Evolutionary conservation across 2,888 invertebrate species (phyloP).

Genomic region (Cancer borealis): DNA sequence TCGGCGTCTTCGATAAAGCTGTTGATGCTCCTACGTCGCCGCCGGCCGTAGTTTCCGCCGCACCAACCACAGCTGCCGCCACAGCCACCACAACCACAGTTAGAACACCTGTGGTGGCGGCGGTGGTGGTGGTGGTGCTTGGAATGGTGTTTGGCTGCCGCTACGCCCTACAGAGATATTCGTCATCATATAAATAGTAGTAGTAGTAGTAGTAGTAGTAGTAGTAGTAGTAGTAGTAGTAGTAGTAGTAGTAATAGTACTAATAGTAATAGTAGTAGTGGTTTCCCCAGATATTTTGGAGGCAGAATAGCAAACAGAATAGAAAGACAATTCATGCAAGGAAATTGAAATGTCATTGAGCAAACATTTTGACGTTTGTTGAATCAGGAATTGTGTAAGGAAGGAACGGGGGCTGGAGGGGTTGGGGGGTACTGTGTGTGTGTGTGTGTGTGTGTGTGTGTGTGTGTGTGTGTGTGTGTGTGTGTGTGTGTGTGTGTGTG

Average conservation of each 20-base stretch:
- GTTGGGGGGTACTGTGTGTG: background rate
- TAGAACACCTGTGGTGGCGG: conserved; percentile 48
- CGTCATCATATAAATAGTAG: background rate
- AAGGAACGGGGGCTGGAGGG: background rate
- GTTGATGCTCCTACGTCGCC: conserved; percentile 51
- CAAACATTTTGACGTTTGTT: background rate
- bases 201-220: background rate
- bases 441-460: no score
- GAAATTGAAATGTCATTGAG: background rate
- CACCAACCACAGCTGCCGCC: conserved; percentile 71
- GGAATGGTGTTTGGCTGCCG: conserved; percentile 55
- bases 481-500: no score
- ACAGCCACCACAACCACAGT: conserved; percentile 69
- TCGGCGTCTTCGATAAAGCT: conserved; percentile 60
- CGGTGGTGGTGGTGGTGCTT: conserved; percentile 58
- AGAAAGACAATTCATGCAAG: background rate
- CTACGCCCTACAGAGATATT: conserved; percentile 46
- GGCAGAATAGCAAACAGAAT: background rate
- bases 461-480: no score
- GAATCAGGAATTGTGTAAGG: background rate
- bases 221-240: background rate
- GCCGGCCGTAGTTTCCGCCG: conserved; percentile 68
- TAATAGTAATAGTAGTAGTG: background rate
- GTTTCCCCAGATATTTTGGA: background rate
- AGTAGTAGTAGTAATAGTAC: background rate